A percentile compares a stretch with the other conserved stretches of the same genome.
Conservation (phyloP, 2,113 vertebrate genomes). For the Macquaria australasica region DNA sequence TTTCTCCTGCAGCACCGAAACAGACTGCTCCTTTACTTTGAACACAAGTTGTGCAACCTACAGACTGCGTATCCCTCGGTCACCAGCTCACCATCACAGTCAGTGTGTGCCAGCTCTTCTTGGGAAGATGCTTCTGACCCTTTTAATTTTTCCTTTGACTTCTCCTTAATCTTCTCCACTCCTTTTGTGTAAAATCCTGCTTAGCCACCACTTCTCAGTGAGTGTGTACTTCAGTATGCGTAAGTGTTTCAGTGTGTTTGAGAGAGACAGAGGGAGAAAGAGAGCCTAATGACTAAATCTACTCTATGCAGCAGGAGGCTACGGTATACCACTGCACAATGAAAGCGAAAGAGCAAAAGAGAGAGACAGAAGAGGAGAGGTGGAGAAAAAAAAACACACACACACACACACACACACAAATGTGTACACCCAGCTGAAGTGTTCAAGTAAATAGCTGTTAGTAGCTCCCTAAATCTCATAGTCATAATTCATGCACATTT, state of each 20-base stretch:
- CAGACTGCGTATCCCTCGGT: conserved; percentile 17
- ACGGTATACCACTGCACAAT: conserved; percentile 75
- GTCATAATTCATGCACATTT: no score
- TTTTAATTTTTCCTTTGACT: conserved; percentile 37
- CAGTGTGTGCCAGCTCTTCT: conserved; percentile 10
- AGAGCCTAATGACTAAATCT: conserved; percentile 86
- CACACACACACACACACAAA: conserved; percentile 10
- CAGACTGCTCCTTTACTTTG: conserved; percentile 84
- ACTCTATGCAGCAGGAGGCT: conserved; percentile 83
- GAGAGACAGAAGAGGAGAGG: conserved; percentile 22
- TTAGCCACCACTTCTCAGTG: conserved; percentile 89
- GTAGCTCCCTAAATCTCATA: no score
- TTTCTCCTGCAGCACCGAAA: conserved; percentile 84
- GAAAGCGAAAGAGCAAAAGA: conserved; percentile 52
- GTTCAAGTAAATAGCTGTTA: no score
- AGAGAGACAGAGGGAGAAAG: conserved; percentile 77
- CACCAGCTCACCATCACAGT: conserved; percentile 36
- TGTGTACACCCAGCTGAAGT: neutral
- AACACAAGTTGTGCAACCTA: conserved; percentile 86
- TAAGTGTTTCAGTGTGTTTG: conserved; percentile 32
- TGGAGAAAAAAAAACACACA: conserved; percentile 22
- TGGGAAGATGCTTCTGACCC: conserved; percentile 6
- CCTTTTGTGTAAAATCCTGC: conserved; percentile 80
- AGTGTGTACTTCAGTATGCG: conserved; percentile 82
- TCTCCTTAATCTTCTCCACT: conserved; percentile 62